phyloP scores from a whole-genome alignment of 2,797 vertebrate species.

The Lerista edwardsae region DNA sequence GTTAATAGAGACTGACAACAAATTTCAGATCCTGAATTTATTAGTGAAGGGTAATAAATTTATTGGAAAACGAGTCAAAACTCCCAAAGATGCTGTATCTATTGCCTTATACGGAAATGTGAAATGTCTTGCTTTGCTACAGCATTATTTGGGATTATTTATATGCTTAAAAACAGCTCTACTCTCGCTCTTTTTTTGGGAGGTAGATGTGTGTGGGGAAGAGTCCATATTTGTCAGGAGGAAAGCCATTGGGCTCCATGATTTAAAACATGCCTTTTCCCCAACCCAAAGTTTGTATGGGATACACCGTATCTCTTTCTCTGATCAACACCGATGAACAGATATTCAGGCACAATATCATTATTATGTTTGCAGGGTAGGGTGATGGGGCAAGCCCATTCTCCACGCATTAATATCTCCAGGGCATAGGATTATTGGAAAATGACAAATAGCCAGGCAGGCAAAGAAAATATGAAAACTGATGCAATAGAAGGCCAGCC shows the following conservation, averaged over 20 bases:
- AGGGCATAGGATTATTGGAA: conserved; percentile 87
- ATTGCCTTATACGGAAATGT: conserved; percentile 60
- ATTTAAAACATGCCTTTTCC: conserved; percentile 65
- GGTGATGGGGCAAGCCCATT: conserved; percentile 56
- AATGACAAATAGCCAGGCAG: conserved; percentile 79
- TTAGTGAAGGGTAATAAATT: conserved; percentile 55
- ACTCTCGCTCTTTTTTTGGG: conserved; percentile 26
- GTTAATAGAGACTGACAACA: conserved; percentile 64
- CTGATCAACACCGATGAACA: conserved; percentile 55
- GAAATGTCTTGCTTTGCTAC: conserved; percentile 64
- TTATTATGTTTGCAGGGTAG: conserved; percentile 52
- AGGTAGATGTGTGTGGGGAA: conserved; percentile 8
- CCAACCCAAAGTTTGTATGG: conserved; percentile 61
- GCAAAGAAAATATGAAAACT: conserved; percentile 66
- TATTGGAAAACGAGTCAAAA: conserved; percentile 60
- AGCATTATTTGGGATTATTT: conserved; percentile 51
- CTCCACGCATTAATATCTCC: conserved; percentile 80
- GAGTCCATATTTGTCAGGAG: conserved; percentile 43
- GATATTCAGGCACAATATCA: conserved; percentile 62
- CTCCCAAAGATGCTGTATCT: conserved; percentile 61
- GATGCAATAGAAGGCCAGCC: conserved; percentile 52
- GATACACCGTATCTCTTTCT: conserved; percentile 65
- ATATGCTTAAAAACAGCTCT: conserved; percentile 50
- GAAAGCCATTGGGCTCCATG: conserved; percentile 15
- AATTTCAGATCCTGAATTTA: conserved; percentile 61